Evolutionary conservation across 2,113 vertebrate genomes (phyloP).

Genomic region (Archocentrus centrarchus): DNA sequence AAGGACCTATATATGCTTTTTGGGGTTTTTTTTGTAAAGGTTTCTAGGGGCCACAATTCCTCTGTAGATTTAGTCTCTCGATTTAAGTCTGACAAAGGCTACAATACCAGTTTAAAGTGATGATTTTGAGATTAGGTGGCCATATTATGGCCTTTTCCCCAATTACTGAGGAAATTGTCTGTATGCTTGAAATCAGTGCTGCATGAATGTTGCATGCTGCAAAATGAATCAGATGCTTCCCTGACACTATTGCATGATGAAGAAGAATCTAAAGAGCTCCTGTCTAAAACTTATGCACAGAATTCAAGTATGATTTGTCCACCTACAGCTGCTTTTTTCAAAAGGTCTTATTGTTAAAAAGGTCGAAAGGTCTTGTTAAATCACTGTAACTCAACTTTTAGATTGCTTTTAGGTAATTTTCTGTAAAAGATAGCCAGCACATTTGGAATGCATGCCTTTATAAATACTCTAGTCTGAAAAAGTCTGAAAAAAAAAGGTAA

Average conservation of each 20-base stretch:
- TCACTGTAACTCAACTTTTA: not conserved
- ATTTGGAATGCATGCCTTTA: not conserved
- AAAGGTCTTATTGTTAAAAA: not conserved
- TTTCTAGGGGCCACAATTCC: not conserved
- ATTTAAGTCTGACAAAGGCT: not conserved
- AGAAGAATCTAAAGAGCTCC: not conserved
- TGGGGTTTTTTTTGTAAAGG: not conserved
- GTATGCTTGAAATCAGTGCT: not conserved
- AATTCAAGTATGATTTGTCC: not conserved
- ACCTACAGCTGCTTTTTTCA: not conserved
- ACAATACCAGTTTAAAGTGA: not conserved
- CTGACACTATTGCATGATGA: not conserved
- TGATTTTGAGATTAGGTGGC: not conserved
- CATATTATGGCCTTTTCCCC: not conserved
- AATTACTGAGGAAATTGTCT: not conserved
- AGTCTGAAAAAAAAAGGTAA: not conserved
- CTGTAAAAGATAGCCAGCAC: too few species aligned
- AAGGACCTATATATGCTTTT: not conserved
- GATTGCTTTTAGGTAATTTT: not conserved
- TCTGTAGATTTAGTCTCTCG: not conserved
- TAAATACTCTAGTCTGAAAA: not conserved
- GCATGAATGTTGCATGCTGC: not conserved
- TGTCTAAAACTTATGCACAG: not conserved
- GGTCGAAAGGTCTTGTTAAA: constrained; percentile 1
- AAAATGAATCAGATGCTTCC: not conserved